Conservation (phyloP, 2,888 invertebrate species). For the Nomada lathburiana region DNA sequence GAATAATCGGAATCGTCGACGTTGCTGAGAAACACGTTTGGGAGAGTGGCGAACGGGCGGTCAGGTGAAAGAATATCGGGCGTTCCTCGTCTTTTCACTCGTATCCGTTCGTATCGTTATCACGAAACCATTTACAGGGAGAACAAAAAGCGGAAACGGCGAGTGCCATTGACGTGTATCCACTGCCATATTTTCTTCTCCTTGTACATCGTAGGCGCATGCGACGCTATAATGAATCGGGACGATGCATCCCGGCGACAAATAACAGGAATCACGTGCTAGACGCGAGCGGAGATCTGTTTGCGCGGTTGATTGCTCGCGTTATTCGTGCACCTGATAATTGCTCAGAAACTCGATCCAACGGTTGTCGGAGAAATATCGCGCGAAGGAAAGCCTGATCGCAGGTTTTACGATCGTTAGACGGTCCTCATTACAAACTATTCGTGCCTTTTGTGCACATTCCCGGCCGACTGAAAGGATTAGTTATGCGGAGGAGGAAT, state of each 20-base stretch:
- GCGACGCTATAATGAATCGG: constrained; percentile 48
- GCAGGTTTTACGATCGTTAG: not conserved
- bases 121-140: not conserved
- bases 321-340: constrained; percentile 40
- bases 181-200: not conserved
- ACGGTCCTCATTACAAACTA: not conserved
- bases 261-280: constrained; percentile 51
- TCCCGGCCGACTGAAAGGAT: too few species aligned
- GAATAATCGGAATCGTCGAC: not conserved
- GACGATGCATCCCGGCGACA: constrained; percentile 29
- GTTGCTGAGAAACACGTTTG: constrained; percentile 9
- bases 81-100: not conserved
- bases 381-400: not conserved
- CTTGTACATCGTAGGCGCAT: constrained; percentile 30
- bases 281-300: constrained; percentile 28
- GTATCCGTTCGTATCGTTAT: not conserved
- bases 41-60: not conserved
- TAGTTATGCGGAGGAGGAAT: too few species aligned
- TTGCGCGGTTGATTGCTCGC: constrained; percentile 42
- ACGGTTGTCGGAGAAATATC: constrained; percentile 3
- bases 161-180: constrained; percentile 18
- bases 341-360: constrained; percentile 29
- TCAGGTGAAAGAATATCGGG: constrained; percentile 20
- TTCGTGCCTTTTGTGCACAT: too few species aligned
- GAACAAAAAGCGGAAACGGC: constrained; percentile 12